Percentiles rank a stretch among this genome's conserved stretches.
Evolutionary conservation across 2,113 vertebrate genomes (phyloP).

Genomic region (Neopipo cinnamomea): DNA sequence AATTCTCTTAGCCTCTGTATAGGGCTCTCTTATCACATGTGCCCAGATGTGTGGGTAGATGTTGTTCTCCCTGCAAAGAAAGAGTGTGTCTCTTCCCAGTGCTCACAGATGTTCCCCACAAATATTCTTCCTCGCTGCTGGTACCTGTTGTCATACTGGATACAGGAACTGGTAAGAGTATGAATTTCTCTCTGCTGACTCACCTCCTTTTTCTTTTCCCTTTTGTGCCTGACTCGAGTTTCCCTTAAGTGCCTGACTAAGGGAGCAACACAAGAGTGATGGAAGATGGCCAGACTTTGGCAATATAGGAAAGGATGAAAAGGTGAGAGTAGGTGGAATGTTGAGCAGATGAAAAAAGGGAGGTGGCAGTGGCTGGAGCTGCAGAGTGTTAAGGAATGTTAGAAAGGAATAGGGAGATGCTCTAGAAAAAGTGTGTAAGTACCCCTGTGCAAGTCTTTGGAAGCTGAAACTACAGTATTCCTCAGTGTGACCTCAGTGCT

Average conservation of each 20-base stretch:
- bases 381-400: background rate
- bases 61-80: background rate
- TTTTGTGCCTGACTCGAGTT: background rate
- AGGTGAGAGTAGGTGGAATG: background rate
- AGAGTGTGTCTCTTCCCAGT: background rate
- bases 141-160: background rate
- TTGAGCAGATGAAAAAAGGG: background rate
- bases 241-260: background rate
- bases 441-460: background rate
- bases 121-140: background rate
- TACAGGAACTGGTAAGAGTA: background rate
- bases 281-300: background rate
- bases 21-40: background rate
- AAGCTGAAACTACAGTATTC: background rate
- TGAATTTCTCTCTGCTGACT: background rate
- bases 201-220: background rate
- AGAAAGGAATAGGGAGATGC: background rate
- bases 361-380: background rate
- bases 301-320: background rate
- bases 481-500: background rate
- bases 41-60: background rate
- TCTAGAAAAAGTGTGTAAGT: background rate
- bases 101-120: background rate
- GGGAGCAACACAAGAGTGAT: background rate
- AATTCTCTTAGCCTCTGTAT: background rate